phyloP scores from a whole-genome alignment of 1,140 invertebrate species.

The Bombus sibiricus region DNA sequence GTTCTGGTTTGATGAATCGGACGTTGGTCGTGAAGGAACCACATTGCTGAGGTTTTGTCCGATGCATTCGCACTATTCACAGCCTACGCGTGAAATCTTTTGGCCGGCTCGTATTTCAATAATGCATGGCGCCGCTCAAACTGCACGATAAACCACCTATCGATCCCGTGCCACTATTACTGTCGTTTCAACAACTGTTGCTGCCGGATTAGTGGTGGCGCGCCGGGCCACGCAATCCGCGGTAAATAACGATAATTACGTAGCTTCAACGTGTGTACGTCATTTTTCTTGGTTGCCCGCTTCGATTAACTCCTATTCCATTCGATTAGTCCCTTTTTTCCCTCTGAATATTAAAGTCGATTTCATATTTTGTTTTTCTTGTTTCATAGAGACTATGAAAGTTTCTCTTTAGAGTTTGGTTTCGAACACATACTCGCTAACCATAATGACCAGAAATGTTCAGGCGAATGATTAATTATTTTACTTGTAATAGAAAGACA shows the following conservation, averaged over 20 bases:
- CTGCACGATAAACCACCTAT: slow-evolving; percentile 47
- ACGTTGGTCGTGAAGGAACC: too few species aligned
- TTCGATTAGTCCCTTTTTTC: not conserved
- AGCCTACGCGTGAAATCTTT: slow-evolving; percentile 32
- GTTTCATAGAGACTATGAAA: not conserved
- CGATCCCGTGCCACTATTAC: slow-evolving; percentile 41
- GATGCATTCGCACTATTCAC: not conserved
- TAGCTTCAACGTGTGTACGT: not conserved
- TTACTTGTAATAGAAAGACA: not conserved
- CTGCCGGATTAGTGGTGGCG: slow-evolving; percentile 42
- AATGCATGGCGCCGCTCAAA: slow-evolving; percentile 27
- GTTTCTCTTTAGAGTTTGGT: not conserved
- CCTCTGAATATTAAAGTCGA: not conserved
- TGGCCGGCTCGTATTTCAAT: slow-evolving; percentile 35
- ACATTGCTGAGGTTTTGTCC: not conserved
- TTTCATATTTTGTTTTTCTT: not conserved
- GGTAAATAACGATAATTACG: slow-evolving; percentile 47
- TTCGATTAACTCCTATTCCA: not conserved
- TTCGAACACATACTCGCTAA: not conserved
- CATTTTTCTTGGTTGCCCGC: slow-evolving; percentile 2
- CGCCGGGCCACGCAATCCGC: slow-evolving; percentile 16
- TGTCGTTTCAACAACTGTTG: slow-evolving; percentile 51
- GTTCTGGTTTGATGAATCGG: not conserved
- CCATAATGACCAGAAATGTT: not conserved
- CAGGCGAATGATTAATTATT: not conserved